Evolutionary conservation across 2,888 invertebrate genomes (phyloP).

Genomic region (Calameuta filiformis): DNA sequence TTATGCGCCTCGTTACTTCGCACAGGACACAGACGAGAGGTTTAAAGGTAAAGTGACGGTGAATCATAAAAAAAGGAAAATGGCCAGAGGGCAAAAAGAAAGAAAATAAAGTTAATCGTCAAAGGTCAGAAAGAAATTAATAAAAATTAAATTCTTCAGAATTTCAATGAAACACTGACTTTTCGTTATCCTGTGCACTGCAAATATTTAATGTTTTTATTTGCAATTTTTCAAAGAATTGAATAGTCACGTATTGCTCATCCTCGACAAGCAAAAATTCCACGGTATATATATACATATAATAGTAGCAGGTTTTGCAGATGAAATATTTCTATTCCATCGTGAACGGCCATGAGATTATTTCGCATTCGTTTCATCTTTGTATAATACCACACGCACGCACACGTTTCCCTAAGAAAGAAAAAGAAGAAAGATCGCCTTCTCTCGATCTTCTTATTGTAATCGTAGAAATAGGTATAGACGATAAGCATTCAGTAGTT

Average conservation of each 20-base stretch:
- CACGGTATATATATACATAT: too few relatives aligned
- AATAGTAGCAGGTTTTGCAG: too few relatives aligned
- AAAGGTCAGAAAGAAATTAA: slow-evolving; percentile 28
- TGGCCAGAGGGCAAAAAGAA: slow-evolving; percentile 6
- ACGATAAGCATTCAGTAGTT: background rate
- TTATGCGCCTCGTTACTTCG: too few relatives aligned
- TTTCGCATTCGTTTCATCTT: background rate
- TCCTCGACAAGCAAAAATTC: too few relatives aligned
- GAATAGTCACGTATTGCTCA: too few relatives aligned
- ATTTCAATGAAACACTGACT: slow-evolving; percentile 25
- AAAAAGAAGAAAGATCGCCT: too few relatives aligned
- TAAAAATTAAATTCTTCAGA: slow-evolving; percentile 35
- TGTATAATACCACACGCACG: too few relatives aligned
- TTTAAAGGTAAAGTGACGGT: too few relatives aligned
- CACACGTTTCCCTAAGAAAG: too few relatives aligned
- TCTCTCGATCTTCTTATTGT: background rate
- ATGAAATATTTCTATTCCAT: too few relatives aligned
- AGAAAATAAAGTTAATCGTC: slow-evolving; percentile 11
- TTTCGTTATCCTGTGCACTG: slow-evolving; percentile 4
- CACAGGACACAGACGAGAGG: too few relatives aligned
- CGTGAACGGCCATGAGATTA: background rate
- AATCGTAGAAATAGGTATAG: slow-evolving; percentile 1
- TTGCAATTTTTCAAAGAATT: background rate
- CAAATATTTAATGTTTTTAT: background rate
- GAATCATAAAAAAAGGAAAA: slow-evolving; percentile 14